A percentile compares a stretch with the other conserved stretches of the same genome.
phyloP scores from a whole-genome alignment of 64 coral and sea anemone species.

The Actinia equina region DNA sequence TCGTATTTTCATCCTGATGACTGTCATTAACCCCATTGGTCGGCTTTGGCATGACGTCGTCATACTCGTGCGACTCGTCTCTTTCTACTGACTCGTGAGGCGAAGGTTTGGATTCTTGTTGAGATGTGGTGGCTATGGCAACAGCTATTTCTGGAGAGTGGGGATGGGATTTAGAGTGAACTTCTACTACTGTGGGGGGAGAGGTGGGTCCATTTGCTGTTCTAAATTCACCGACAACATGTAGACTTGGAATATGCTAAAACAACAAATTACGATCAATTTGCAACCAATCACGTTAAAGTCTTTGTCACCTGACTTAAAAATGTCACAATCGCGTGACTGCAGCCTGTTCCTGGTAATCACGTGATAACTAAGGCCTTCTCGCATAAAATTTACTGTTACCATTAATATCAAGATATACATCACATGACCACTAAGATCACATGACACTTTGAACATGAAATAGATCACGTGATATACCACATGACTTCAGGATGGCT shows the following conservation, averaged over 20 bases:
- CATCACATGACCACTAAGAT: no score
- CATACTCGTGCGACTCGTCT: neutral
- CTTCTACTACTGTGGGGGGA: neutral
- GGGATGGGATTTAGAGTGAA: neutral
- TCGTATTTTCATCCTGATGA: neutral
- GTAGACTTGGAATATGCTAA: neutral
- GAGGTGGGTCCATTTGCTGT: neutral
- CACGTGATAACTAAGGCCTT: no score
- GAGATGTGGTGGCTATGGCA: neutral
- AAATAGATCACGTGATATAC: no score
- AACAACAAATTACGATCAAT: neutral
- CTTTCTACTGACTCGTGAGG: neutral
- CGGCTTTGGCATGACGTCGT: neutral
- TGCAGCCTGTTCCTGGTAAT: no score
- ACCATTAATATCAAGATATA: no score
- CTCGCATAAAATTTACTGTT: no score
- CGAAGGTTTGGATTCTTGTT: neutral
- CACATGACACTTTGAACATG: no score
- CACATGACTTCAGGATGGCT: no score
- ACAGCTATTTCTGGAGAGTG: neutral
- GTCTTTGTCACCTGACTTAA: neutral
- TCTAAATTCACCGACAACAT: neutral
- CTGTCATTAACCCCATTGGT: neutral
- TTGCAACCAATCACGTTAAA: neutral
- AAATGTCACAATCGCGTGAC: neutral